phyloP scores from a whole-genome alignment of 1,140 invertebrate species.

The Paramacrobiotus metropolitanus region DNA sequence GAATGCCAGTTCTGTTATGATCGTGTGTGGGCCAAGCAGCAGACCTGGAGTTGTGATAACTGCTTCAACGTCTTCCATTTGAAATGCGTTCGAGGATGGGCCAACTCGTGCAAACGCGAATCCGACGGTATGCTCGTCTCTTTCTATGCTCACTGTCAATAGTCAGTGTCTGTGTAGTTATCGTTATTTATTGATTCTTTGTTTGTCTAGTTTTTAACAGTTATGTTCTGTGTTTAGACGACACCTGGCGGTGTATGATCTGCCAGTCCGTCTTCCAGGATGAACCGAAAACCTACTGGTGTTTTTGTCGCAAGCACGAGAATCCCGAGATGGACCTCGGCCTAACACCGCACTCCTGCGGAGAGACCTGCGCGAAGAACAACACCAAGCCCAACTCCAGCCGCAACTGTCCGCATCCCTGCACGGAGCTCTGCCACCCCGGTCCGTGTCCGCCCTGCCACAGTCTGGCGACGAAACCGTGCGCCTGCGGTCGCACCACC shows the following conservation, averaged over 20 bases:
- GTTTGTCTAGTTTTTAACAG: slow-evolving; percentile 11
- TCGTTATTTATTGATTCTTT: neutral
- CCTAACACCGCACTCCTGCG: slow-evolving; percentile 63
- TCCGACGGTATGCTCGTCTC: slow-evolving; percentile 12
- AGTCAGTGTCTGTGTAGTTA: slow-evolving; percentile 12
- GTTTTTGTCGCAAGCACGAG: slow-evolving; percentile 52
- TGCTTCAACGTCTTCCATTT: slow-evolving; percentile 78
- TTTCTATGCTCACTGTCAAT: too few species aligned
- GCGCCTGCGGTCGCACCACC: slow-evolving; percentile 26
- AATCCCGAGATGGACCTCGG: slow-evolving; percentile 46
- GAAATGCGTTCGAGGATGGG: slow-evolving; percentile 71
- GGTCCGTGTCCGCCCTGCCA: slow-evolving; percentile 50
- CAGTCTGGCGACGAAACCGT: slow-evolving; percentile 29
- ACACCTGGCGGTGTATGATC: slow-evolving; percentile 71
- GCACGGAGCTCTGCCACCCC: slow-evolving; percentile 68
- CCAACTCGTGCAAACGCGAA: slow-evolving; percentile 42
- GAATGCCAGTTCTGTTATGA: slow-evolving; percentile 88
- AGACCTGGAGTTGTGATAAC: slow-evolving; percentile 64
- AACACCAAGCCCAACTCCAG: slow-evolving; percentile 15
- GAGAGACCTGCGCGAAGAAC: slow-evolving; percentile 45
- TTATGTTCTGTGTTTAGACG: slow-evolving; percentile 32
- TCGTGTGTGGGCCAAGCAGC: slow-evolving; percentile 42
- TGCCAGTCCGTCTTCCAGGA: slow-evolving; percentile 47
- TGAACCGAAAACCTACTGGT: slow-evolving; percentile 46
- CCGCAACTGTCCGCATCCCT: slow-evolving; percentile 47